These are phyloP conservation scores for Phyllotreta striolata DNA, from an alignment of 2,888 invertebrate species.

Conservation along the genomic window DNA sequence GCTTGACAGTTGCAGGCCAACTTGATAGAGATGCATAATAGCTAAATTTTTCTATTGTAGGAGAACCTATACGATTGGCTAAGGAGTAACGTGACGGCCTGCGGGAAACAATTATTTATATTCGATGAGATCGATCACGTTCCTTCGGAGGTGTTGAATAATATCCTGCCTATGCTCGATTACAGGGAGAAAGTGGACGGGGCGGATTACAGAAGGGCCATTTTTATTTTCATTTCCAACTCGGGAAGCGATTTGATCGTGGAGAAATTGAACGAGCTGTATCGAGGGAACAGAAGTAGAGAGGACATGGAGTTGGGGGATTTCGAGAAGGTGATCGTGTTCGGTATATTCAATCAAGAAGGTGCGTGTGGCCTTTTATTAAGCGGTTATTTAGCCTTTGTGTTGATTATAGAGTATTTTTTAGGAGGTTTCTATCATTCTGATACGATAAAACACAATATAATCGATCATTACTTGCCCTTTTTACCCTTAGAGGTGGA, in stretches of 20 bases:
- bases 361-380: conserved; percentile 59
- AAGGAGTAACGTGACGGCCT: conserved; percentile 70
- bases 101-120: conserved; percentile 84
- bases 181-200: conserved; percentile 76
- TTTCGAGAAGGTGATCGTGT: conserved; percentile 75
- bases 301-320: conserved; percentile 71
- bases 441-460: conserved; percentile 79
- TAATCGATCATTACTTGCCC: conserved; percentile 93
- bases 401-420: conserved; percentile 39
- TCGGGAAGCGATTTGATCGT: conserved; percentile 82
- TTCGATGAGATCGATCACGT: conserved; percentile 98
- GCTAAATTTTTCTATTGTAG: conserved; percentile 58
- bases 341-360: conserved; percentile 74
- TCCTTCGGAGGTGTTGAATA: conserved; percentile 81
- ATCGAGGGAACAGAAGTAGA: conserved; percentile 67
- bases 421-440: conserved; percentile 85
- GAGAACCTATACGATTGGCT: conserved; percentile 66
- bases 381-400: neutral
- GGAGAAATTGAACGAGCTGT: conserved; percentile 66
- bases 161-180: conserved; percentile 88
- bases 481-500: conserved; percentile 89
- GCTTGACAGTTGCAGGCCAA: too few species aligned
- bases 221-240: conserved; percentile 92
- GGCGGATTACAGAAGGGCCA: conserved; percentile 76
- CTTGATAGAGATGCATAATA: too few species aligned